These are phyloP conservation scores for Eleginops maclovinus DNA, from an alignment of 2,113 vertebrate species.

Conservation along the genomic window DNA sequence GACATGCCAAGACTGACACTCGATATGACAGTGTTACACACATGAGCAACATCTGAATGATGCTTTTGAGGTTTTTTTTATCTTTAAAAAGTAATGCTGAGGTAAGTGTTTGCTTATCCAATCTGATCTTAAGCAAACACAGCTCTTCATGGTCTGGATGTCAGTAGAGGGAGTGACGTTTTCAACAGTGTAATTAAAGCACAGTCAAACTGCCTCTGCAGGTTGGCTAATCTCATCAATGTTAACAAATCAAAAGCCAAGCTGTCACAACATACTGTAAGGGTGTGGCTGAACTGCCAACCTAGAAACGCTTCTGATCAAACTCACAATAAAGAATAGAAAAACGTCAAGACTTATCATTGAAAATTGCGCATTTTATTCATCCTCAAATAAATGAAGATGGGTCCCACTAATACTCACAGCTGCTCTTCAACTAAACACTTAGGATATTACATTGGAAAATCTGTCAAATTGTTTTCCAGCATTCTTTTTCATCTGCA, in stretches of 20 bases:
- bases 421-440: slow-evolving; percentile 13
- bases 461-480: slow-evolving; percentile 4
- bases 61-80: neutral
- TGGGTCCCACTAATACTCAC: neutral
- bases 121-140: neutral
- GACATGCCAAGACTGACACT: neutral
- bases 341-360: neutral
- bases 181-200: slow-evolving; percentile 8
- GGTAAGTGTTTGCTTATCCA: neutral
- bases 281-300: neutral
- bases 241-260: slow-evolving; percentile 22
- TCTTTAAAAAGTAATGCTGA: neutral
- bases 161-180: neutral
- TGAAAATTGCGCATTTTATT: neutral
- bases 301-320: neutral
- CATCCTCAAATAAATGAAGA: neutral
- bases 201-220: slow-evolving; percentile 15
- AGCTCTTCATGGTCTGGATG: neutral
- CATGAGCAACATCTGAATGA: neutral
- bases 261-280: neutral
- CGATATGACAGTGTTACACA: neutral
- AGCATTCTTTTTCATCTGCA: neutral
- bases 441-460: slow-evolving; percentile 4
- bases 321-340: neutral
- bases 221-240: neutral